Evolutionary conservation across 30 jellyfish, hydroid and myxozoan species (phyloP).

Genomic region (Turritopsis rubra): DNA sequence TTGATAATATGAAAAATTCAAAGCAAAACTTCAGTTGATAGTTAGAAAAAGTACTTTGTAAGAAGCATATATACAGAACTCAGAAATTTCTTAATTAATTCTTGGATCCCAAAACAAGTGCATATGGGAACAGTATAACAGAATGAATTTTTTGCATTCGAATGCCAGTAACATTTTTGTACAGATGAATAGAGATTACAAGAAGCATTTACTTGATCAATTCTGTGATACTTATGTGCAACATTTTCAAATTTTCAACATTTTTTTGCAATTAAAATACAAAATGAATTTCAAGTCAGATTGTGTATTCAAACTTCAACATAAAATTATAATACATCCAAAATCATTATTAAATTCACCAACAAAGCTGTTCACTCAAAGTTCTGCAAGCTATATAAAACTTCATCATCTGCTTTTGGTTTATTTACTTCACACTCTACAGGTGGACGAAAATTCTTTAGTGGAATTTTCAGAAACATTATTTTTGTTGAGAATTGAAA

Average conservation of each 20-base stretch:
- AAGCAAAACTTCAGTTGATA: neutral
- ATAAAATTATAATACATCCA: neutral
- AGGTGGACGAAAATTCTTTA: slow-evolving; percentile 14
- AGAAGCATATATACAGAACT: neutral
- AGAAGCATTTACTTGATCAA: neutral
- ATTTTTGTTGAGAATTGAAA: neutral
- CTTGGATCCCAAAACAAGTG: neutral
- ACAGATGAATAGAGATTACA: too few species aligned
- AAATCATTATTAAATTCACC: neutral
- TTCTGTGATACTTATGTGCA: too few species aligned
- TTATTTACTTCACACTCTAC: slow-evolving; percentile 39
- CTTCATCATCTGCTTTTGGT: slow-evolving; percentile 20
- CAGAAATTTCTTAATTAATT: neutral
- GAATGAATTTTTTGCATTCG: neutral
- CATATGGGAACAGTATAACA: neutral
- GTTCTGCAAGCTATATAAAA: slow-evolving; percentile 7
- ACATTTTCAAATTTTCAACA: neutral
- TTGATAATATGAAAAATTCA: neutral
- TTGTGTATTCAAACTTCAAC: neutral
- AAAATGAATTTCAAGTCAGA: neutral
- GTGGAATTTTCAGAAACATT: neutral
- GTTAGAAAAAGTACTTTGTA: neutral
- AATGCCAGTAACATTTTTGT: neutral
- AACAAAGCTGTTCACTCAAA: slow-evolving; percentile 14
- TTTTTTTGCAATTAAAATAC: neutral